These are phyloP conservation scores for Paradisaea rubra DNA, from an alignment of 2,113 vertebrate genomes.

Conservation along the genomic window DNA sequence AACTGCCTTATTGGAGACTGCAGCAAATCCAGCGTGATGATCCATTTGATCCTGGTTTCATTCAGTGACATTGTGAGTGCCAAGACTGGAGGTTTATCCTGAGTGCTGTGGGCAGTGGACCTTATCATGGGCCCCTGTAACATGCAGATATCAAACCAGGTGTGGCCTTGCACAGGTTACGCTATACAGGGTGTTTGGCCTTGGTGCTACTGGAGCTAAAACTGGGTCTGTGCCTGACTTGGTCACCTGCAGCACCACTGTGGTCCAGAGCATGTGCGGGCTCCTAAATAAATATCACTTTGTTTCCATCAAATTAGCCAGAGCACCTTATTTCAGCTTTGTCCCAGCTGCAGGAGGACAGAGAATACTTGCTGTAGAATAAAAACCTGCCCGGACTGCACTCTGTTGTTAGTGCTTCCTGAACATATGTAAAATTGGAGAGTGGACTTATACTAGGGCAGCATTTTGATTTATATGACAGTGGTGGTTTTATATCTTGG, in stretches of 20 bases:
- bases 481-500: background rate
- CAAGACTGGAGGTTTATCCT: background rate
- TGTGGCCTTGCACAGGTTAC: background rate
- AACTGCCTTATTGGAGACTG: background rate
- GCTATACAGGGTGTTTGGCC: fast-evolving
- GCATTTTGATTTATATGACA: background rate
- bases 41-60: background rate
- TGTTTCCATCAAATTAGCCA: background rate
- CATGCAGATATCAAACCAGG: fast-evolving
- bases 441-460: background rate
- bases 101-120: background rate
- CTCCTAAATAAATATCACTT: background rate
- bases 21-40: background rate
- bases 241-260: background rate
- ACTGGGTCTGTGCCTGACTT: background rate
- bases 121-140: background rate
- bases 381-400: fast-evolving
- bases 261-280: background rate
- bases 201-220: background rate
- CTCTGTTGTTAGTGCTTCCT: background rate
- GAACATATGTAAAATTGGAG: fast-evolving
- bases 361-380: background rate
- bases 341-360: background rate
- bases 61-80: fast-evolving
- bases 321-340: background rate